These are phyloP conservation scores for Artibeus jamaicensis DNA, from an alignment of 2,797 vertebrate genomes.

Conservation along the genomic window DNA sequence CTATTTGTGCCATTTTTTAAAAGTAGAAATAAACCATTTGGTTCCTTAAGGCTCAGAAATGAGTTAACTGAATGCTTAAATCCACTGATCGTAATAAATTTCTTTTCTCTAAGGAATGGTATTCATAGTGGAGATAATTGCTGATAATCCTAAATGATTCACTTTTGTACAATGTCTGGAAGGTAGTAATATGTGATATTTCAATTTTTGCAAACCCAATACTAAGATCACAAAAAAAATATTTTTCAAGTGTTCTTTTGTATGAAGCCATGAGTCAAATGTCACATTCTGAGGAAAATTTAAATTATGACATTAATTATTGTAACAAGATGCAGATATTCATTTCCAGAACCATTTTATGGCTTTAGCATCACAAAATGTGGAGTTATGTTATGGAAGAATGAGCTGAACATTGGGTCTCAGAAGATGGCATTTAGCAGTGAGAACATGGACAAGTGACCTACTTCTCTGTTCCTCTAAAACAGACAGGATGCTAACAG, in stretches of 20 bases:
- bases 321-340: neutral
- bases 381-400: neutral
- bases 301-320: neutral
- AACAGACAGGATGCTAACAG: neutral
- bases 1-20: neutral
- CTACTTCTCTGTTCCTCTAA: neutral
- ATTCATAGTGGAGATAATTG: slow-evolving; percentile 5
- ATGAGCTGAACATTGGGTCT: neutral
- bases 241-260: neutral
- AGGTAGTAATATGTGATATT: neutral
- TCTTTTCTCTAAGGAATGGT: slow-evolving; percentile 27
- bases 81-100: slow-evolving; percentile 28
- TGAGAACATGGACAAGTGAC: neutral
- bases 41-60: slow-evolving; percentile 3
- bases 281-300: neutral
- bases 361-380: neutral
- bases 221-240: neutral
- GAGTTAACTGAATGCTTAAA: slow-evolving; percentile 32
- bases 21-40: slow-evolving; percentile 8
- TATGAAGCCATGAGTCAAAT: neutral
- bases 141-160: slow-evolving; percentile 31
- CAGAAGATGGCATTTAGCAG: neutral
- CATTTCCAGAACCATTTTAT: neutral
- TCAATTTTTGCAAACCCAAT: neutral
- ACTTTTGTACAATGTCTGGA: neutral